These are phyloP conservation scores for Psilanteris sp. DNA, from an alignment of 1,140 invertebrate genomes.

Conservation along the genomic window DNA sequence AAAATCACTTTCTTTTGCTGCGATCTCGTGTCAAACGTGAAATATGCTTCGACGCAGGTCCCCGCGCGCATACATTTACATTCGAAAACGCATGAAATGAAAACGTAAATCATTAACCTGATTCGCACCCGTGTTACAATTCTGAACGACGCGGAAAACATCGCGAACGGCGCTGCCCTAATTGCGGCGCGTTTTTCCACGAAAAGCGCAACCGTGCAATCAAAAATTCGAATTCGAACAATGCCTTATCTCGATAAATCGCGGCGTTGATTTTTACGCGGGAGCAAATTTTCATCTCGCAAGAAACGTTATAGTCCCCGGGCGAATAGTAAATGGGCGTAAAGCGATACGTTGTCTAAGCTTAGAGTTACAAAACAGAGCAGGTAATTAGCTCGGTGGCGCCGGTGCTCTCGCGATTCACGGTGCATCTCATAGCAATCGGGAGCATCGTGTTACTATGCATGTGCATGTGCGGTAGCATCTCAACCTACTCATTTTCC, in stretches of 20 bases:
- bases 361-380: conserved; percentile 74
- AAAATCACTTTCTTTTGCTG: too few species aligned
- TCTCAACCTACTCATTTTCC: conserved; percentile 36
- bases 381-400: conserved; percentile 71
- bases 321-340: conserved; percentile 67
- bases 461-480: conserved; percentile 27
- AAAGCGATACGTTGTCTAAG: conserved; percentile 68
- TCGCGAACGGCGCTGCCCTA: too few species aligned
- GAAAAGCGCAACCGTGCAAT: conserved; percentile 21
- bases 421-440: conserved; percentile 27
- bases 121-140: too few species aligned
- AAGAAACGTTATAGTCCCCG: conserved; percentile 45
- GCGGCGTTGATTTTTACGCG: too few species aligned
- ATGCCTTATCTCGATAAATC: too few species aligned
- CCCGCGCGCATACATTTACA: too few species aligned
- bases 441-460: conserved; percentile 32
- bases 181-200: too few species aligned
- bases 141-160: too few species aligned
- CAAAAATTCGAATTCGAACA: conserved; percentile 15
- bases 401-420: conserved; percentile 46
- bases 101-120: too few species aligned
- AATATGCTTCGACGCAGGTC: too few species aligned
- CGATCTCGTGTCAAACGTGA: too few species aligned
- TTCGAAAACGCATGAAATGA: too few species aligned
- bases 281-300: conserved; percentile 36